Evolutionary conservation across 2,113 vertebrate species (phyloP), one percentile per base, ranked within the genome.

Genomic region (Abramis brama): DNA sequence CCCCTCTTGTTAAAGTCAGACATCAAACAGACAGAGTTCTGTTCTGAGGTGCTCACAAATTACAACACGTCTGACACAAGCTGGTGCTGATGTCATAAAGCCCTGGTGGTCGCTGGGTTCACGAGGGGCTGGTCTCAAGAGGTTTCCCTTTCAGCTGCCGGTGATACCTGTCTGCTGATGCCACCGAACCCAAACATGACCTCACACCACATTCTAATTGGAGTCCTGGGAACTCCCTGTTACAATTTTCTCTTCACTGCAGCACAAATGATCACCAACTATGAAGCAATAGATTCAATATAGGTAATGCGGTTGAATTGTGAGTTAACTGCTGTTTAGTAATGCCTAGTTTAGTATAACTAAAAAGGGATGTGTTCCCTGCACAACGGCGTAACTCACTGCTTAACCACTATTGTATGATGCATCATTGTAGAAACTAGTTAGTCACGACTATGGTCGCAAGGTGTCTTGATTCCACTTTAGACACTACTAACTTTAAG

Each of bases 1-100:
- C 50, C 55, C 82, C 47, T 52, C 78, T 47, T 85, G 30, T 82
- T 66, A 66, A 87, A 86, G 60, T 59, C 84, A 74, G 77, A 84
- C 77, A 78, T 84, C 77, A 86, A 74, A 84, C 71, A 74, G 36
- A 64, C 36, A 57, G 52, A 59, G 74, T 52, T 75, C 57, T 71
- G 66, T 73, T 70, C 27, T 64, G 33, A 25, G 45, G 74, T 57
- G 62, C 62, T 62, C 57, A 60, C 39, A 57, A 15, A 50, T 76
- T 47, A 85, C 33, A 79, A 23, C 55, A 66, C 25, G 66, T 47
- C 57, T 27, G 25, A 68, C 45, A 17, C 52, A 45, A 12, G 19
- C 88, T 79, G 86, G 60, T 88, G 76, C 55, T 88, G 88, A 90
- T 89, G 85, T 87, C 87, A 91, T 90, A 87, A 85, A 87, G 87